Evolutionary conservation across 1,140 invertebrate species (phyloP).

Genomic region (Drosophila serrata): DNA sequence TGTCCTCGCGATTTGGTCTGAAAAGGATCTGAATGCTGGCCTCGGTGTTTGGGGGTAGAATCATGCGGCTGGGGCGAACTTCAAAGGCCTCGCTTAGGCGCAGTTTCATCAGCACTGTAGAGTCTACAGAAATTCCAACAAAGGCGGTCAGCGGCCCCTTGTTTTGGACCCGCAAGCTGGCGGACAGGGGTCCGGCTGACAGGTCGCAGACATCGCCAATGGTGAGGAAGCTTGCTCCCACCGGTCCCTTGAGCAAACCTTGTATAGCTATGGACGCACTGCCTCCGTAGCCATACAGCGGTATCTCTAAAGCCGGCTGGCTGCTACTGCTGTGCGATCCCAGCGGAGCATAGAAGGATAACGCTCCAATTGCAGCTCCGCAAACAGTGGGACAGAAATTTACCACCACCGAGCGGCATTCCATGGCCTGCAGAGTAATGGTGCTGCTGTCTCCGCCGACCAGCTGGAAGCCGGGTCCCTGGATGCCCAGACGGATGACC

Average conservation of each 20-base stretch:
- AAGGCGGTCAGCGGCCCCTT: slow-evolving; percentile 79
- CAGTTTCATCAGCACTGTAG: slow-evolving; percentile 70
- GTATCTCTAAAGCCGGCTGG: slow-evolving; percentile 57
- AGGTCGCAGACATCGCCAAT: slow-evolving; percentile 77
- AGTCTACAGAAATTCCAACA: slow-evolving; percentile 70
- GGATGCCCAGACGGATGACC: slow-evolving; percentile 68
- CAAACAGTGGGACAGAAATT: slow-evolving; percentile 82
- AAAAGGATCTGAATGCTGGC: slow-evolving; percentile 63
- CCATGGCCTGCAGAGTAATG: slow-evolving; percentile 75
- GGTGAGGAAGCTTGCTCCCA: slow-evolving; percentile 74
- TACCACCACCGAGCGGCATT: slow-evolving; percentile 74
- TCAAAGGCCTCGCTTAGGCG: slow-evolving; percentile 72
- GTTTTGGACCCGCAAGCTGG: slow-evolving; percentile 74
- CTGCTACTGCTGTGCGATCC: slow-evolving; percentile 49
- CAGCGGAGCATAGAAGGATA: slow-evolving; percentile 68
- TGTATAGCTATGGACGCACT: slow-evolving; percentile 69
- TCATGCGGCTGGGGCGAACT: slow-evolving; percentile 63
- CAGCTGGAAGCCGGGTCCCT: slow-evolving; percentile 81
- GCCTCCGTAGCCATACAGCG: slow-evolving; percentile 78
- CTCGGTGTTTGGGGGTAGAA: slow-evolving; percentile 61
- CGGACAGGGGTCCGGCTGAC: slow-evolving; percentile 55
- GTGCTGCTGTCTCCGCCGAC: slow-evolving; percentile 55
- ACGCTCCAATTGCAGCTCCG: slow-evolving; percentile 71
- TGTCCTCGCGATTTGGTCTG: slow-evolving; percentile 75
- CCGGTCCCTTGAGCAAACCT: slow-evolving; percentile 70